These are phyloP conservation scores for Neodiprion pinetum DNA, from an alignment of 1,140 invertebrate genomes.

Conservation along the genomic window DNA sequence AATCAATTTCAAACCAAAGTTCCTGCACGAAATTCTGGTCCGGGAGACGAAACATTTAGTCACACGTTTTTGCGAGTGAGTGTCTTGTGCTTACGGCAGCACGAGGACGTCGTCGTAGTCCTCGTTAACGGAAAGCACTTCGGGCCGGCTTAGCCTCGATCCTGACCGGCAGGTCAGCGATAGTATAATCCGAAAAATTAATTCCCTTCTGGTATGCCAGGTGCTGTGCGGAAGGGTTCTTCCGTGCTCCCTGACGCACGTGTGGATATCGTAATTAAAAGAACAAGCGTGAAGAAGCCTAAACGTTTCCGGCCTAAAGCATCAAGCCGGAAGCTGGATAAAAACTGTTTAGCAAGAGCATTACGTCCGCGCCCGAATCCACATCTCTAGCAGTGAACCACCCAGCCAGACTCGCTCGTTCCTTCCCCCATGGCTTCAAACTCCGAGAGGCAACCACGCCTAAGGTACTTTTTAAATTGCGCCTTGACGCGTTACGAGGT, in stretches of 20 bases:
- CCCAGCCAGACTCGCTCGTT: too few relatives aligned
- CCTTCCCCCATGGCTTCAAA: too few relatives aligned
- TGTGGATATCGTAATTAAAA: conserved; percentile 45
- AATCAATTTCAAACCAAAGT: too few relatives aligned
- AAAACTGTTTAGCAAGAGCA: conserved; percentile 27
- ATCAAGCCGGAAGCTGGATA: conserved; percentile 47
- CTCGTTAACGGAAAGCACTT: conserved; percentile 52
- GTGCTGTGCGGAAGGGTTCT: conserved; percentile 42
- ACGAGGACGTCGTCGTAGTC: conserved; percentile 33
- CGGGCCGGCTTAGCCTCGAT: conserved; percentile 51
- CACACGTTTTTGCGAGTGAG: too few relatives aligned
- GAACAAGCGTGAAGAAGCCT: conserved; percentile 54
- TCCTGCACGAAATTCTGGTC: too few relatives aligned
- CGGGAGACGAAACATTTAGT: too few relatives aligned
- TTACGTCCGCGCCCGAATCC: background rate
- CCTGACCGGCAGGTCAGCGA: conserved; percentile 36
- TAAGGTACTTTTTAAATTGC: too few relatives aligned
- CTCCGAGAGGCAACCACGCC: too few relatives aligned
- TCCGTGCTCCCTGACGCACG: conserved; percentile 20
- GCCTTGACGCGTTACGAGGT: too few relatives aligned
- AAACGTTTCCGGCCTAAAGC: conserved; percentile 50
- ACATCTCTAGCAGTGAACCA: too few relatives aligned
- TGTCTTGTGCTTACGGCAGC: too few relatives aligned
- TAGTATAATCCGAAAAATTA: conserved; percentile 61
- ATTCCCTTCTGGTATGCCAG: conserved; percentile 52